Conservation (phyloP, 1,140 invertebrate genomes). For the Nomia melanderi region DNA sequence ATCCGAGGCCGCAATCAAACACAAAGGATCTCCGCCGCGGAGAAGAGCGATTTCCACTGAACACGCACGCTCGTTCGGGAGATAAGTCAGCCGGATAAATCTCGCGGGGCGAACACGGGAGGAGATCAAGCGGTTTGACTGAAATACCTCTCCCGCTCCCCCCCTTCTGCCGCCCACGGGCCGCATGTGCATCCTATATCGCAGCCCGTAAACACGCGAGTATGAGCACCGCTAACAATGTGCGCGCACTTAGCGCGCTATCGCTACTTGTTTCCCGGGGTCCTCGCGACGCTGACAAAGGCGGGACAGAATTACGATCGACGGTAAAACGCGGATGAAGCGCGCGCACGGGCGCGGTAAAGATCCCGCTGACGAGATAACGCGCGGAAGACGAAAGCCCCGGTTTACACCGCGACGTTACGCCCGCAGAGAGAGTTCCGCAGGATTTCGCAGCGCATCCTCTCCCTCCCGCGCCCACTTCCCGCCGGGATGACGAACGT, state of each 20-base stretch:
- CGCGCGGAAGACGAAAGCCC: background rate
- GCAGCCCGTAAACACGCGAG: slow-evolving; percentile 21
- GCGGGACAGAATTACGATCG: slow-evolving; percentile 40
- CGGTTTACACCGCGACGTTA: background rate
- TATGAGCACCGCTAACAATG: slow-evolving; percentile 12
- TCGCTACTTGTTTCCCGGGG: background rate
- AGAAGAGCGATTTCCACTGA: background rate
- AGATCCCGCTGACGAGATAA: slow-evolving; percentile 33
- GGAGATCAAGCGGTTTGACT: background rate
- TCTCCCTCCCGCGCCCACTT: too few species aligned
- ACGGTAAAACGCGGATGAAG: slow-evolving; percentile 38
- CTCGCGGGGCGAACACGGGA: background rate
- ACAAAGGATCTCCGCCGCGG: background rate
- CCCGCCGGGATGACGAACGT: too few species aligned
- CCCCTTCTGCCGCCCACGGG: too few species aligned
- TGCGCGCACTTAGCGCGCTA: slow-evolving; percentile 19
- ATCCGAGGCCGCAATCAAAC: background rate
- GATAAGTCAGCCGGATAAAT: slow-evolving; percentile 13
- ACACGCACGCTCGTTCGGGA: background rate
- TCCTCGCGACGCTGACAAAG: slow-evolving; percentile 18
- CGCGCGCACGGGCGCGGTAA: slow-evolving; percentile 3
- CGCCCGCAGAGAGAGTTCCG: too few species aligned
- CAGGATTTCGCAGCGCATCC: too few species aligned
- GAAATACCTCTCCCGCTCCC: background rate
- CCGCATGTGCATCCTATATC: slow-evolving; percentile 4